phyloP scores from a whole-genome alignment of 2,113 vertebrate species.

The Halichoerus grypus region DNA sequence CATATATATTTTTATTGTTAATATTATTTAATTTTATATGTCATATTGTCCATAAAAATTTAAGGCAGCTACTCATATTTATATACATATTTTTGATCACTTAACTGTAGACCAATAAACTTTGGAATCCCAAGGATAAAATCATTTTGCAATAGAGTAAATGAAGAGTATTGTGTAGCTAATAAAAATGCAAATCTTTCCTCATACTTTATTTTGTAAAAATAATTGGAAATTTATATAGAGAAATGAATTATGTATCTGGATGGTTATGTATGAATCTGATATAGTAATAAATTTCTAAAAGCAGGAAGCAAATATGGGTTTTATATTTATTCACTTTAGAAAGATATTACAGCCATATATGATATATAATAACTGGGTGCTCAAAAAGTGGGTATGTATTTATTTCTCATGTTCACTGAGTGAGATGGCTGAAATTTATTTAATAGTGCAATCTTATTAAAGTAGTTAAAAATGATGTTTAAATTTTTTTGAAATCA shows the following conservation, averaged over 20 bases:
- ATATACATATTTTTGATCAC: background rate
- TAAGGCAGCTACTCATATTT: background rate
- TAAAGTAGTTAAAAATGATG: slow-evolving; percentile 45
- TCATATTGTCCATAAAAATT: background rate
- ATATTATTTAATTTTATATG: background rate
- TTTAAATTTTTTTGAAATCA: slow-evolving; percentile 55
- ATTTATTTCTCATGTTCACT: slow-evolving; percentile 62
- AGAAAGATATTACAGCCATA: slow-evolving; percentile 49
- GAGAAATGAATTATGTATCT: background rate
- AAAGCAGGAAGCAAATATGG: background rate
- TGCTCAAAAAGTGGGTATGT: slow-evolving; percentile 38
- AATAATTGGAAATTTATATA: background rate
- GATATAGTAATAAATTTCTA: background rate
- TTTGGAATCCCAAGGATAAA: background rate
- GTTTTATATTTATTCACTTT: background rate
- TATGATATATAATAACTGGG: slow-evolving; percentile 53
- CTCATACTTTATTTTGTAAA: background rate
- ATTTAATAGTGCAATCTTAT: slow-evolving; percentile 54
- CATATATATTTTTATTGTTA: background rate
- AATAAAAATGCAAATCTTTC: background rate
- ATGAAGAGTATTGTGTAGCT: background rate
- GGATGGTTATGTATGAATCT: background rate
- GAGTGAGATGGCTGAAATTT: background rate
- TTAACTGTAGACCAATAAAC: background rate
- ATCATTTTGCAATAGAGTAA: background rate